Conservation (phyloP, 2,888 invertebrate genomes). For the Xestobium rufovillosum region DNA sequence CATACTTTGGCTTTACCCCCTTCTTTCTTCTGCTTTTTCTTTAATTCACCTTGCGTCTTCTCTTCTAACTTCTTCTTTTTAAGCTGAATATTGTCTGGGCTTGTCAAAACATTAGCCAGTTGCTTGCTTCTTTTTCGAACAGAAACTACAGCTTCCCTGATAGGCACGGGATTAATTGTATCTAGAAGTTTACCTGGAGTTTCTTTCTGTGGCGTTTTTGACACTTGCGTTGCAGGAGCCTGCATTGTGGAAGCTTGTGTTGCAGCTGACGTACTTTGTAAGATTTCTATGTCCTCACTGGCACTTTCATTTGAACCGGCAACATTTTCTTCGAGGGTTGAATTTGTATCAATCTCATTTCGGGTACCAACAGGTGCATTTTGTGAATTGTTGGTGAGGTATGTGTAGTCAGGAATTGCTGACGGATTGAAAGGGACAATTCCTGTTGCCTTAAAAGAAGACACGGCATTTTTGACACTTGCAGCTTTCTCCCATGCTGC, state of each 20-base stretch:
- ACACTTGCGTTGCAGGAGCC: neutral
- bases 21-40: too few species aligned
- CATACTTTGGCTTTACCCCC: too few species aligned
- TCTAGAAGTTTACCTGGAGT: too few species aligned
- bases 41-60: neutral
- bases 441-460: constrained; percentile 1
- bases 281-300: neutral
- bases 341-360: neutral
- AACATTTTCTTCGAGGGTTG: neutral
- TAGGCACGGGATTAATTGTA: too few species aligned
- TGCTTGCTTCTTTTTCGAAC: too few species aligned
- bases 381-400: constrained; percentile 1
- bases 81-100: too few species aligned
- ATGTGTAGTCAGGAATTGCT: neutral
- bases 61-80: neutral
- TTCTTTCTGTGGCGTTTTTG: too few species aligned
- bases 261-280: neutral
- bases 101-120: too few species aligned
- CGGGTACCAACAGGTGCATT: neutral
- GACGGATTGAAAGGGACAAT: constrained; percentile 1
- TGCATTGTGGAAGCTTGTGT: neutral
- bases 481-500: neutral
- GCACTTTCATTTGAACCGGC: neutral
- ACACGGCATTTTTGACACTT: neutral
- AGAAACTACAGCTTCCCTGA: too few species aligned